These are phyloP conservation scores for Apotomis betuletana DNA, from an alignment of 2,888 invertebrate species.

Conservation along the genomic window DNA sequence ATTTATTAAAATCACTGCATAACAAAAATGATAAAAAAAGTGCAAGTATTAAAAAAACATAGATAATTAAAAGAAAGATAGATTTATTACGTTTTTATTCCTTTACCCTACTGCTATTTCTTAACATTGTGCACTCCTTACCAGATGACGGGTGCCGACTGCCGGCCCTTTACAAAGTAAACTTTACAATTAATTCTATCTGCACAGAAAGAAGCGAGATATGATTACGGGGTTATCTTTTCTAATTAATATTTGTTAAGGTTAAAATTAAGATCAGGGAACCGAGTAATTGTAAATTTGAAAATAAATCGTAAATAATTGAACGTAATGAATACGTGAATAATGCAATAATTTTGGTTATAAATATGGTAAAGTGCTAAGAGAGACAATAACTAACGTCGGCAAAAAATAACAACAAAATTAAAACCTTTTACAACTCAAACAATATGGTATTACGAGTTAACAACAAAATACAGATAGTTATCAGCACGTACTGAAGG, in stretches of 20 bases:
- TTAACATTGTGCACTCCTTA: conserved; percentile 23
- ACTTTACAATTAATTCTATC: conserved; percentile 42
- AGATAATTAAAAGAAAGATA: too few relatives aligned
- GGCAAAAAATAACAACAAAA: neutral
- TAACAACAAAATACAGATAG: conserved; percentile 41
- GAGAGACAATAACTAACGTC: too few relatives aligned
- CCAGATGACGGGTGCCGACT: conserved; percentile 41
- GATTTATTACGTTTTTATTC: neutral
- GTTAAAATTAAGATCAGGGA: conserved; percentile 10
- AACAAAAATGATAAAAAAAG: too few relatives aligned
- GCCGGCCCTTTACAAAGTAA: conserved; percentile 42
- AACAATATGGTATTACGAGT: neutral
- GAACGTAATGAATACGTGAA: too few relatives aligned
- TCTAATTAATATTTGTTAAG: conserved; percentile 36
- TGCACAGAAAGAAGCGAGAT: conserved; percentile 34
- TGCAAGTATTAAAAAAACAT: too few relatives aligned
- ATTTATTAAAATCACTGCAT: too few relatives aligned
- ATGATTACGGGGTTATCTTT: conserved; percentile 36
- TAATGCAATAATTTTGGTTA: too few relatives aligned
- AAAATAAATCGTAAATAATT: neutral
- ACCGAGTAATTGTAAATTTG: neutral
- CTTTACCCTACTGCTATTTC: conserved; percentile 11
- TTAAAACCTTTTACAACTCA: neutral
- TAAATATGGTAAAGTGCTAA: too few relatives aligned
- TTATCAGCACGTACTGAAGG: conserved; percentile 43